Evolutionary conservation across 2,797 vertebrate genomes (phyloP).

Genomic region (Paratrypauchen microcephalus): DNA sequence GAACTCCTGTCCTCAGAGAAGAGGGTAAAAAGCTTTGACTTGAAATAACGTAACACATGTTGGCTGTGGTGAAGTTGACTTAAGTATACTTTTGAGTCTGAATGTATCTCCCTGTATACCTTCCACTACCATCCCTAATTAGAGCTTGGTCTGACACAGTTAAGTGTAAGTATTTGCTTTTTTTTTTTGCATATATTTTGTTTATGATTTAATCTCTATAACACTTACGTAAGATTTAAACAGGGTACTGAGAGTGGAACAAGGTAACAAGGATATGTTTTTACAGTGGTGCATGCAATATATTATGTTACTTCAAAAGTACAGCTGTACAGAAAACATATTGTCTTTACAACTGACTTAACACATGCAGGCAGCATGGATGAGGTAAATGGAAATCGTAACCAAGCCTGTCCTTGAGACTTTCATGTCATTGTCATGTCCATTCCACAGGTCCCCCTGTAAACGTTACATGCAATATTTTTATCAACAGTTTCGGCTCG

Average conservation of each 20-base stretch:
- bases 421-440: slow-evolving; percentile 80
- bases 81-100: slow-evolving; percentile 28
- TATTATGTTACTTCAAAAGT: neutral
- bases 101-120: neutral
- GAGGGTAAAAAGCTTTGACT: slow-evolving; percentile 38
- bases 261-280: neutral
- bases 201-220: neutral
- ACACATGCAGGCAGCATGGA: slow-evolving; percentile 35
- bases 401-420: slow-evolving; percentile 27
- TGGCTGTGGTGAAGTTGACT: slow-evolving; percentile 22
- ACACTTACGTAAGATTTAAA: neutral
- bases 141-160: neutral
- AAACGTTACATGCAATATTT: slow-evolving; percentile 99
- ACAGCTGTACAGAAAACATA: neutral
- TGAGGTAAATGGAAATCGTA: neutral
- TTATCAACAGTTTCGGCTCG: slow-evolving; percentile 98
- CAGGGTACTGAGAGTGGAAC: neutral
- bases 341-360: neutral
- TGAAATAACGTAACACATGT: slow-evolving; percentile 35
- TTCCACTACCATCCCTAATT: neutral
- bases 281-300: neutral
- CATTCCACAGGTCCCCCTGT: slow-evolving; percentile 92
- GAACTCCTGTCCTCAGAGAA: slow-evolving; percentile 44
- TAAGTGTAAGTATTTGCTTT: neutral
- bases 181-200: neutral